phyloP scores from a whole-genome alignment of 2,888 invertebrate genomes.

The Euphydryas editha region DNA sequence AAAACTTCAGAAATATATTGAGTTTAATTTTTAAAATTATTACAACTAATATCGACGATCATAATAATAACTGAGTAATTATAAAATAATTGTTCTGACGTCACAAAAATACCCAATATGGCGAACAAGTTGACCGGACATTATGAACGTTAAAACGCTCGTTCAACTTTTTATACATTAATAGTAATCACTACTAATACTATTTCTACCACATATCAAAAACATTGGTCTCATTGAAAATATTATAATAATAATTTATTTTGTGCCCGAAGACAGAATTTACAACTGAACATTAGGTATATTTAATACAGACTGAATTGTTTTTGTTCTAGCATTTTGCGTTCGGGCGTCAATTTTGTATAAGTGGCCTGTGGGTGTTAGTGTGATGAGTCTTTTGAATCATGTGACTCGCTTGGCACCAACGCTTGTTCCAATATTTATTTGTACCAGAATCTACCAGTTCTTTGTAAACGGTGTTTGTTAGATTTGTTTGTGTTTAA shows the following conservation, averaged over 20 bases:
- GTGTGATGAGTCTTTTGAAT: conserved; percentile 76
- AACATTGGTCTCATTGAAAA: not conserved
- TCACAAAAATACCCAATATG: too few relatives aligned
- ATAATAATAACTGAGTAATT: too few relatives aligned
- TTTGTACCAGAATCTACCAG: conserved; percentile 64
- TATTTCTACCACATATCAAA: not conserved
- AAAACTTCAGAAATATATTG: too few relatives aligned
- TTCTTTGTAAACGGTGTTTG: conserved; percentile 63
- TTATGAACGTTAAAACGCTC: too few relatives aligned
- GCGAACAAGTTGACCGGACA: too few relatives aligned
- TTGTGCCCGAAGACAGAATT: conserved; percentile 7
- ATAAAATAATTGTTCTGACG: too few relatives aligned
- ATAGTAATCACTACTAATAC: not conserved
- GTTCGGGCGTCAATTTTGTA: conserved; percentile 27
- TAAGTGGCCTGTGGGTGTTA: conserved; percentile 59
- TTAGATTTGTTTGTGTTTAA: not conserved
- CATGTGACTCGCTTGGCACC: conserved; percentile 79
- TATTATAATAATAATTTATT: not conserved
- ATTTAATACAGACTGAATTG: conserved; percentile 16
- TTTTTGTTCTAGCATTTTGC: conserved; percentile 19
- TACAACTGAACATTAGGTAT: not conserved
- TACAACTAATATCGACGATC: too few relatives aligned
- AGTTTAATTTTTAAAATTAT: too few relatives aligned
- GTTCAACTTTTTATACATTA: too few relatives aligned
- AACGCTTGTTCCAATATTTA: conserved; percentile 65